A percentile compares a stretch with the other conserved stretches of the same genome.
phyloP scores from a whole-genome alignment of 2,797 vertebrate species.

The Sebastiscus tertius region DNA sequence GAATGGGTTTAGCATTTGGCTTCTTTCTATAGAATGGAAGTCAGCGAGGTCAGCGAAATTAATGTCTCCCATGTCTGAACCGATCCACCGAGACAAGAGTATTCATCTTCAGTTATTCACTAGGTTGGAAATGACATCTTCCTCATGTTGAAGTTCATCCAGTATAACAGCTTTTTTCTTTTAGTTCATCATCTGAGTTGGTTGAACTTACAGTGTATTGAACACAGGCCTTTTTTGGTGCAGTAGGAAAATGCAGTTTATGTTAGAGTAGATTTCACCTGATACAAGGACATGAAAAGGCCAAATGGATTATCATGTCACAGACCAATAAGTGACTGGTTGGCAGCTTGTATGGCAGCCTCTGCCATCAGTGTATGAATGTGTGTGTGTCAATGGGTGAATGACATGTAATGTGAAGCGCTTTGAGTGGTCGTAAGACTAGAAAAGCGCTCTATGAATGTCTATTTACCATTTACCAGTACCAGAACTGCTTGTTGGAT shows the following conservation, averaged over 20 bases:
- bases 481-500: no score
- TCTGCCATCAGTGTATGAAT: no score
- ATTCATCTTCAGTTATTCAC: slow-evolving; percentile 25
- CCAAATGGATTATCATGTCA: no score
- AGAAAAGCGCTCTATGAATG: no score
- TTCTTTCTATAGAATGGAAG: slow-evolving; percentile 45
- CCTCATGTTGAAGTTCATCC: slow-evolving; percentile 6
- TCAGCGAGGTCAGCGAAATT: slow-evolving; percentile 44
- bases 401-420: no score
- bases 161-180: not conserved
- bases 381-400: no score
- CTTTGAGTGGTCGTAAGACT: no score
- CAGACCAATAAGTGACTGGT: no score
- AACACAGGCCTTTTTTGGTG: not conserved
- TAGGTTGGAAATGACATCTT: slow-evolving; percentile 26
- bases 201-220: not conserved
- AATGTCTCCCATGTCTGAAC: slow-evolving; percentile 57
- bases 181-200: not conserved
- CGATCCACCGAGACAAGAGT: not conserved
- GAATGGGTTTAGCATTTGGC: slow-evolving; percentile 24
- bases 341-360: no score
- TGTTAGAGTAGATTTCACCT: not conserved
- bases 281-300: not conserved
- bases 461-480: no score
- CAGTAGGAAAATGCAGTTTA: not conserved